Evolutionary conservation across 1,140 invertebrate genomes (phyloP), one percentile per base, ranked within the genome.

Genomic region (Bacillus rossius): DNA sequence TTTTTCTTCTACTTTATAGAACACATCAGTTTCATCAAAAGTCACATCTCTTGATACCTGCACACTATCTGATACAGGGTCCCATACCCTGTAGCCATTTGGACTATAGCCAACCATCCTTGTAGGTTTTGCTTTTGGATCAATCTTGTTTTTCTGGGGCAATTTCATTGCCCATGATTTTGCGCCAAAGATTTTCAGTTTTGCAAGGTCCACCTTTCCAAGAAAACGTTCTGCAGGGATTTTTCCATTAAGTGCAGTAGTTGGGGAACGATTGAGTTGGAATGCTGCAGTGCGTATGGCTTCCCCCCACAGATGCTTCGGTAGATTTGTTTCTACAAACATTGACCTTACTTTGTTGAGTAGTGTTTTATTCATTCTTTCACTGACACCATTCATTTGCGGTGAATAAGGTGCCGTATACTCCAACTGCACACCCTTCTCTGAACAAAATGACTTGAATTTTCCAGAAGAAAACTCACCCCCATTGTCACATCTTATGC

Each of bases 361-460:
- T 1, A 73, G 37, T n/a, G 69, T 74, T 13, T 70, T 26, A 62
- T 74, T 75, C 48, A 69, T 68, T 58, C 71, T 43, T 62, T 77
- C 73, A 8, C 67, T 66, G n/a, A 64, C 42, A 3, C 73, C 72
- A 60, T 76, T 77, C 54, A 71, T 64, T 60, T 77, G 59, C 7
- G 69, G 69, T 50, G 67, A 69, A 53, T 73, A 73, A 0, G 64
- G 54, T 16, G 60, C 62, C 14, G 69, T 64, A 41, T 37, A 59
- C 43, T 66, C 62, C 67, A 62, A 22, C 64, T 50, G 14, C 67
- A 48, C 51, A 64, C 67, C 25, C 64, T 47, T 17, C 65, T 25
- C 13, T 54, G 40, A 5, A 71, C 55, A 50, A 65, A 67, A 8
- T 48, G 47, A 43, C 61, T 56, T 25, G 75, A 58, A 5, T 59